Percentiles rank a stretch among this genome's conserved stretches.
Conservation (phyloP, 2,888 invertebrate species). For the Amphiduros pacificus region DNA sequence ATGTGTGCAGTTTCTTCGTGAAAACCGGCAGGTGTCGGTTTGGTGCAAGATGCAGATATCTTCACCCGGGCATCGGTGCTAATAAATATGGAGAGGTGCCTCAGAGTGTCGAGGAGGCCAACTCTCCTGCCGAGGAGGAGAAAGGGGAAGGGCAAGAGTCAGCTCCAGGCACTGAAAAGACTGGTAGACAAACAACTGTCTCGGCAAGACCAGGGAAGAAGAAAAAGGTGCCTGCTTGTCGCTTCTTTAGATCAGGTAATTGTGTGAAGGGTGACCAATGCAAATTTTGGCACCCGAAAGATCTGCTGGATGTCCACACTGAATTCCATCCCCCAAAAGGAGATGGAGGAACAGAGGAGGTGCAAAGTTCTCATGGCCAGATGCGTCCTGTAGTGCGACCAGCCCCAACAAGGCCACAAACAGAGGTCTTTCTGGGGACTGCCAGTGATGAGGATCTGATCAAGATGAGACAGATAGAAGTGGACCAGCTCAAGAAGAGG, state of each 20-base stretch:
- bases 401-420: not conserved
- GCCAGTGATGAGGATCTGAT: not conserved
- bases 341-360: not conserved
- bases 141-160: too few species aligned
- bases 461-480: not conserved
- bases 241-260: not conserved
- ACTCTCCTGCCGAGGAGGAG: too few species aligned
- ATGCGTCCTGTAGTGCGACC: not conserved
- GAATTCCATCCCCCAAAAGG: not conserved
- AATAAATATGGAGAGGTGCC: too few species aligned
- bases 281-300: not conserved
- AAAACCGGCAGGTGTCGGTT: not conserved
- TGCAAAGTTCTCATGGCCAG: not conserved
- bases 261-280: not conserved
- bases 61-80: too few species aligned
- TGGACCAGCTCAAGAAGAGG: not conserved
- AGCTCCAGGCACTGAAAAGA: too few species aligned
- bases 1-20: not conserved
- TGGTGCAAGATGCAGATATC: not conserved
- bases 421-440: not conserved
- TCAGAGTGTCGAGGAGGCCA: too few species aligned
- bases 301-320: not conserved
- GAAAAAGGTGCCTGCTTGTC: not conserved
- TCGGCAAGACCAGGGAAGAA: too few species aligned
- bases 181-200: too few species aligned